phyloP scores from a whole-genome alignment of 2,113 vertebrate species.

The Macquaria australasica region DNA sequence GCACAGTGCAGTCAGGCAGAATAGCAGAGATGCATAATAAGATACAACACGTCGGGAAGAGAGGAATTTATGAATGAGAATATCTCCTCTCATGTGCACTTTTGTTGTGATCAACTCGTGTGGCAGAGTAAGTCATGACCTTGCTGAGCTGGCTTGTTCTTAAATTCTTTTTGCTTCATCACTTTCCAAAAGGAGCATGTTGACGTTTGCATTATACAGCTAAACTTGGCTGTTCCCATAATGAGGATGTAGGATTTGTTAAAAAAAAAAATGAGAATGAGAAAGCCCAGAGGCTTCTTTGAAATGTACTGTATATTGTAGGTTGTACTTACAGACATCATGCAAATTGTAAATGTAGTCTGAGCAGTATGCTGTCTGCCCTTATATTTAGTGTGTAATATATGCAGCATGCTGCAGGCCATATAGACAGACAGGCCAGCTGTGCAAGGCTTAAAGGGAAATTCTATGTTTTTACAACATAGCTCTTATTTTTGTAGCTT shows the following conservation, averaged over 20 bases:
- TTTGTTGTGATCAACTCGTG: conserved; percentile 14
- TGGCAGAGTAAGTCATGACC: conserved; percentile 10
- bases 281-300: neutral
- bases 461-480: neutral
- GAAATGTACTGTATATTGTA: conserved; percentile 7
- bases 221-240: neutral
- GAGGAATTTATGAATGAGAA: conserved; percentile 28
- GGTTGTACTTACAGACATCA: conserved; percentile 17
- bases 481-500: neutral
- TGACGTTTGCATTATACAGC: conserved; percentile 35
- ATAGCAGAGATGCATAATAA: neutral
- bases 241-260: neutral
- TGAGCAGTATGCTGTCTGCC: conserved; percentile 16
- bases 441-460: neutral
- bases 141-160: conserved; percentile 37
- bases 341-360: conserved; percentile 30
- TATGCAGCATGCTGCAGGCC: conserved; percentile 26
- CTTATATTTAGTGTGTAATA: conserved; percentile 34
- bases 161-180: conserved; percentile 46
- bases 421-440: conserved; percentile 5
- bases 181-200: conserved; percentile 36
- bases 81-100: neutral
- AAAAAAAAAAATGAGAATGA: conserved; percentile 13
- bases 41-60: neutral
- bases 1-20: conserved; percentile 4